Percentiles rank a stretch among this genome's conserved stretches.
These are phyloP conservation scores for Ormyrus rosae DNA, from an alignment of 2,888 invertebrate species.

Conservation along the genomic window DNA sequence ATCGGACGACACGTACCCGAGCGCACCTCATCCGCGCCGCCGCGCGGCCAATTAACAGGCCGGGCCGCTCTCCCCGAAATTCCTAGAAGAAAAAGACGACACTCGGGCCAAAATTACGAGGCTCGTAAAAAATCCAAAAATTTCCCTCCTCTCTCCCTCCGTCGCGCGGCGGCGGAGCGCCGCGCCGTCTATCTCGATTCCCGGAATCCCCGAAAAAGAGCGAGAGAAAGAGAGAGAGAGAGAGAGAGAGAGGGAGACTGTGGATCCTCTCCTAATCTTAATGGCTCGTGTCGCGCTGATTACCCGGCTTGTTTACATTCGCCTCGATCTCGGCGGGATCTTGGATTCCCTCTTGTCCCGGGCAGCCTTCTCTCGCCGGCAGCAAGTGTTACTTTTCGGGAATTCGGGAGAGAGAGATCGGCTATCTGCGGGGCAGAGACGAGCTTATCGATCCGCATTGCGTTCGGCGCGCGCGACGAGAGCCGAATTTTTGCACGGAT, in stretches of 20 bases:
- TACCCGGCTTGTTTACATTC: slow-evolving; percentile 69
- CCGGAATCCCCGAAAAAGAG: slow-evolving; percentile 23
- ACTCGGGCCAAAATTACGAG: slow-evolving; percentile 39
- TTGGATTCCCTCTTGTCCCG: slow-evolving; percentile 38
- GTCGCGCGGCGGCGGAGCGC: slow-evolving; percentile 9
- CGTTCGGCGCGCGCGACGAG: slow-evolving; percentile 17
- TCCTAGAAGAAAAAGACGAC: slow-evolving; percentile 46
- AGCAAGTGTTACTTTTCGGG: slow-evolving; percentile 35
- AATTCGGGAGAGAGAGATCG: slow-evolving; percentile 25
- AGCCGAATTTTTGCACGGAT: slow-evolving; percentile 29
- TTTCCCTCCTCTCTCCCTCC: slow-evolving; percentile 18
- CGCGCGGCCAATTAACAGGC: slow-evolving; percentile 45
- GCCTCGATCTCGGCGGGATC: slow-evolving; percentile 53
- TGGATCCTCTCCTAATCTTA: slow-evolving; percentile 65
- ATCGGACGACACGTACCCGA: no score
- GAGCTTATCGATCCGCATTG: slow-evolving; percentile 48
- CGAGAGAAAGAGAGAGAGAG: no score
- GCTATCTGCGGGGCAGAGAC: slow-evolving; percentile 36
- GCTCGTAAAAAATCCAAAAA: slow-evolving; percentile 52
- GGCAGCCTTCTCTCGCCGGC: background rate
- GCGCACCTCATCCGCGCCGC: background rate
- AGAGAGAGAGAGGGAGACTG: no score
- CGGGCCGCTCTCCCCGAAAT: background rate
- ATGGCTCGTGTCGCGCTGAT: slow-evolving; percentile 70
- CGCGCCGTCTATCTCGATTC: slow-evolving; percentile 51